These are phyloP conservation scores for Chondrosia reniformis DNA, from an alignment of 37 sponge, comb jelly and placozoan genomes.

Conservation along the genomic window DNA sequence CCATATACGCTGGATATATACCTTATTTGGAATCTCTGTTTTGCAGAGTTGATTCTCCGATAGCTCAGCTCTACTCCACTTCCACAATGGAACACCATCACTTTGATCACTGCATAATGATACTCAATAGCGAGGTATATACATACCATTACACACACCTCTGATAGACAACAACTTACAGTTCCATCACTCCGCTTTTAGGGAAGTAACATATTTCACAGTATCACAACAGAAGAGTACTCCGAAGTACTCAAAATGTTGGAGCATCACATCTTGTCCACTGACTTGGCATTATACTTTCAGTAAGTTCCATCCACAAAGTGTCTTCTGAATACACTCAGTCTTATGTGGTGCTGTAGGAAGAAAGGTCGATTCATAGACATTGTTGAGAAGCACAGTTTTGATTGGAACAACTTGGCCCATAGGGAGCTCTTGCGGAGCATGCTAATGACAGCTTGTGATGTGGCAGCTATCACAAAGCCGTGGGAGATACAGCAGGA, in stretches of 20 bases:
- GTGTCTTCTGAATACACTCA: background rate
- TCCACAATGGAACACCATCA: constrained; percentile 97
- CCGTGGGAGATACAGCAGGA: constrained; percentile 85
- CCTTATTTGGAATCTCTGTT: background rate
- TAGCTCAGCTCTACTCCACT: constrained; percentile 87
- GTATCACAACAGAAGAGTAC: constrained; percentile 52
- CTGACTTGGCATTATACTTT: constrained; percentile 87
- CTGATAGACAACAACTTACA: too few species aligned
- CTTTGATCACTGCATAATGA: constrained; percentile 91
- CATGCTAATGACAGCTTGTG: constrained; percentile 96
- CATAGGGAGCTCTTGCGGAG: constrained; percentile 70
- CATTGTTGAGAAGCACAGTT: constrained; percentile 32
- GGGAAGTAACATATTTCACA: constrained; percentile 70
- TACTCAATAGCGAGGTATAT: constrained; percentile 79
- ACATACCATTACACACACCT: too few species aligned
- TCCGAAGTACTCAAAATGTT: constrained; percentile 41
- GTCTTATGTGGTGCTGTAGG: constrained; percentile 26
- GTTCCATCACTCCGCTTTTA: too few species aligned
- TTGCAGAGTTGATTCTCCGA: constrained; percentile 43
- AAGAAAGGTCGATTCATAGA: constrained; percentile 59
- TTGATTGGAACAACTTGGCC: constrained; percentile 41
- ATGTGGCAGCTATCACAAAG: constrained; percentile 92
- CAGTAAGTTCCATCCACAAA: constrained; percentile 45
- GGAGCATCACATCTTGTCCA: constrained; percentile 82
- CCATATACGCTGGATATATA: too few species aligned